Conservation (phyloP, 2,113 vertebrate genomes). For the Lonchura striata region DNA sequence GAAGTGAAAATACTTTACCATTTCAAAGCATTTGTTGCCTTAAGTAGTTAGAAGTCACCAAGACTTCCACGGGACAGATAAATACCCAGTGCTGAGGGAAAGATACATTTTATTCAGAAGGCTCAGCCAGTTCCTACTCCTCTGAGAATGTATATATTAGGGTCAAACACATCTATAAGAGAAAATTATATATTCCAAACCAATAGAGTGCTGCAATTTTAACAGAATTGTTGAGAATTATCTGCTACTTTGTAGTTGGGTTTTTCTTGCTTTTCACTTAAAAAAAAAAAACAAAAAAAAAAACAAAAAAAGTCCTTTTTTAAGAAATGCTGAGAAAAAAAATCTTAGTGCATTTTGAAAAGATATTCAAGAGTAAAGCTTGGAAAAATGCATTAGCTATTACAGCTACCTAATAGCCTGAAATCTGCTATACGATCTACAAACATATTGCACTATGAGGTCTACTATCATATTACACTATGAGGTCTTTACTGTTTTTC, state of each 20-base stretch:
- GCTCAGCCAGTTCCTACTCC: background rate
- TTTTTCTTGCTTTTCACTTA: conserved; percentile 34
- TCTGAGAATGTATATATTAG: background rate
- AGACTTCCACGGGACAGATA: conserved; percentile 8
- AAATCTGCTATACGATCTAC: background rate
- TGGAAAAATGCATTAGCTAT: background rate
- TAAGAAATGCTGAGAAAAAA: background rate
- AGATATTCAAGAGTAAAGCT: background rate
- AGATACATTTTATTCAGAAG: background rate
- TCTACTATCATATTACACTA: no score
- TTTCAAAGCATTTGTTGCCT: conserved; percentile 25
- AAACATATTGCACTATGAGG: background rate
- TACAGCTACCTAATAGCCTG: conserved; percentile 6
- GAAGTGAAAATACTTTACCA: background rate
- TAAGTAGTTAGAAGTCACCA: conserved; percentile 3
- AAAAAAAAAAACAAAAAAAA: conserved; percentile 49
- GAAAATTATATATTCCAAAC: background rate
- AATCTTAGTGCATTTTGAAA: background rate
- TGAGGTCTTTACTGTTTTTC: conserved; percentile 18
- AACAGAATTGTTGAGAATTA: conserved; percentile 11
- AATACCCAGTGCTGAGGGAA: background rate
- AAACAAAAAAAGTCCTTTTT: conserved; percentile 17
- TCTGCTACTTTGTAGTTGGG: background rate
- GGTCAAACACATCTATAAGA: background rate
- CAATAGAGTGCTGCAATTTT: conserved; percentile 4